These are phyloP conservation scores for Phycodurus eques DNA, from an alignment of 2,113 vertebrate species.

Conservation along the genomic window DNA sequence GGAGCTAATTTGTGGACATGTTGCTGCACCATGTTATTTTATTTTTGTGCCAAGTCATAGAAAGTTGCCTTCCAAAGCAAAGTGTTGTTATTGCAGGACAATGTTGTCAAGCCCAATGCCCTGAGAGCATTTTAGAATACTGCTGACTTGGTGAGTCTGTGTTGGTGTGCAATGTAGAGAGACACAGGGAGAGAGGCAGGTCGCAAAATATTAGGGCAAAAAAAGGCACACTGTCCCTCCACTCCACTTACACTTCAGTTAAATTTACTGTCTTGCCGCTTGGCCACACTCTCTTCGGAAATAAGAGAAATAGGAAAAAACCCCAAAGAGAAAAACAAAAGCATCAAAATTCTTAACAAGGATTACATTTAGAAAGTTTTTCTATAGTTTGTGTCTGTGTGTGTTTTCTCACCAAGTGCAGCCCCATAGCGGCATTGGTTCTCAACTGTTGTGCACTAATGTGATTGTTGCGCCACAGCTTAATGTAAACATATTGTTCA, in stretches of 20 bases:
- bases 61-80: neutral
- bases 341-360: neutral
- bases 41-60: neutral
- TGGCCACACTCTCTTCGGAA: neutral
- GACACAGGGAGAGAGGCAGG: neutral
- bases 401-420: no score
- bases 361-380: neutral
- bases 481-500: neutral
- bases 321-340: neutral
- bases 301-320: neutral
- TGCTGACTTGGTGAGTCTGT: neutral
- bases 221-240: neutral
- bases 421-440: neutral
- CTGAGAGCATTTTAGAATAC: neutral
- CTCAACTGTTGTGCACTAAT: neutral
- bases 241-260: neutral
- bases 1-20: no score
- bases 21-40: neutral
- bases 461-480: neutral
- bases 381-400: no score
- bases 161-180: neutral
- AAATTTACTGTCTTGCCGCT: neutral
- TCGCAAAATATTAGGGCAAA: neutral
- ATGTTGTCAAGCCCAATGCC: neutral
- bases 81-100: neutral